Evolutionary conservation across 1,140 invertebrate species (phyloP), one percentile per base, ranked within the genome.

Genomic region (Melitaea cinxia): DNA sequence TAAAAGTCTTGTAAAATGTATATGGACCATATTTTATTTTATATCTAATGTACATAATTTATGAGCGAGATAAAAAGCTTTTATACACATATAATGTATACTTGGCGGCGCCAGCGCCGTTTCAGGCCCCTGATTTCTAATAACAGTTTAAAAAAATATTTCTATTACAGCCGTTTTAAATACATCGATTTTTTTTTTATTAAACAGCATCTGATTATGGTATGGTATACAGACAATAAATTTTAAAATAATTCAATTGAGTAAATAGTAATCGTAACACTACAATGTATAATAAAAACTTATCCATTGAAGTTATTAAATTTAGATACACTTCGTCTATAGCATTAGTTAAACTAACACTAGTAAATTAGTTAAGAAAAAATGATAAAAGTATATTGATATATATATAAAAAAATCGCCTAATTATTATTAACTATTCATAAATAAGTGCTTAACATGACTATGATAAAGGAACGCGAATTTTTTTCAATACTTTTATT

Each of bases 51-150:
- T 57, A 72, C 72, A 77, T 61, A 66, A 63, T 59, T 58, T 72
- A 75, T 78, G 70, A 80, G 79, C 68, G 75, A 73, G 73, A 71
- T 76, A 73, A 77, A 77, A 77, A 66, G 68, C 70, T 77, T 73
- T 64, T n/a, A 68, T 28, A 28, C 12, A n/a, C n/a, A 71, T 75
- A 58, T 33, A 71, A 66, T 72, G 77, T 70, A 67, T 58, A 69
- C 30, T 56, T 26, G 17, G 68, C 78, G 75, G 82, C 85, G 85
- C 85, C 83, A 68, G 85, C 85, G 77, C 80, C 78, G 75, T 73
- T 64, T 53, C n/a, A 60, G 61, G 66, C 71, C 70, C 72, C 72
- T 73, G 70, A 68, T 60, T 54, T 73, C 39, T 56, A 49, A 53
- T 6, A 42, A 55, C 26, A 57, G 24, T 61, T 53, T 53, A 53